Evolutionary conservation across 2,888 invertebrate species (phyloP).

Genomic region (Ectemnius cavifrons): DNA sequence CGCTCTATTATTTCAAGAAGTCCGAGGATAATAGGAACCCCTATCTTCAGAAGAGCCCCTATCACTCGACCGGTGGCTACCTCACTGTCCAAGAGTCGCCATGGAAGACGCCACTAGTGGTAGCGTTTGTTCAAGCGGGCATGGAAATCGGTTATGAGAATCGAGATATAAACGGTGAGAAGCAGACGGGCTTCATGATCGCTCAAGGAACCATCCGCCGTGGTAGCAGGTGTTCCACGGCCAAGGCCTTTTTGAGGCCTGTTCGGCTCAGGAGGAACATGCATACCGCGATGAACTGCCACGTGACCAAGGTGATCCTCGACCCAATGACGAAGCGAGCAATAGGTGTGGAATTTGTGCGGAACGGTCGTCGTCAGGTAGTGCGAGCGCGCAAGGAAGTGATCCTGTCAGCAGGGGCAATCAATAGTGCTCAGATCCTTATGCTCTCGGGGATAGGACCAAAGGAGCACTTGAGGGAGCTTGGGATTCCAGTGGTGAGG

Average conservation of each 20-base stretch:
- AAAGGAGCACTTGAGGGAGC: constrained; percentile 83
- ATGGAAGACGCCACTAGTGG: constrained; percentile 89
- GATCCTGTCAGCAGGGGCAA: constrained; percentile 92
- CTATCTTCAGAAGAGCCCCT: constrained; percentile 84
- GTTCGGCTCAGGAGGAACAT: constrained; percentile 87
- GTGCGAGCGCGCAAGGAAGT: constrained; percentile 90
- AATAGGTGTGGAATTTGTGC: constrained; percentile 88
- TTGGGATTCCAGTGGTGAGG: constrained; percentile 86
- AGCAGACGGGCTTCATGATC: constrained; percentile 90
- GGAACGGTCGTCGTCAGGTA: constrained; percentile 85
- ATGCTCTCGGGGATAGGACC: constrained; percentile 95
- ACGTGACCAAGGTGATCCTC: constrained; percentile 87
- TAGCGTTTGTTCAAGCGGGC: constrained; percentile 91
- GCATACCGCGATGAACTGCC: constrained; percentile 89
- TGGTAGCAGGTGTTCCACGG: constrained; percentile 91
- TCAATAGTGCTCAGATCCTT: constrained; percentile 94
- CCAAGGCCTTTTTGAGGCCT: constrained; percentile 91
- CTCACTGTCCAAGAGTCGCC: constrained; percentile 91
- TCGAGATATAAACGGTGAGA: constrained; percentile 89
- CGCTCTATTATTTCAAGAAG: constrained; percentile 92
- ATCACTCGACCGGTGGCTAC: constrained; percentile 87
- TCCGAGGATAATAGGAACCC: constrained; percentile 94
- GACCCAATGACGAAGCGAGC: constrained; percentile 87
- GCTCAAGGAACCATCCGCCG: constrained; percentile 88
- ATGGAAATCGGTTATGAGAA: constrained; percentile 90